Percentiles rank a stretch among this genome's conserved stretches.
Conservation (phyloP, 2,888 invertebrate species). For the Lypha dubia region DNA sequence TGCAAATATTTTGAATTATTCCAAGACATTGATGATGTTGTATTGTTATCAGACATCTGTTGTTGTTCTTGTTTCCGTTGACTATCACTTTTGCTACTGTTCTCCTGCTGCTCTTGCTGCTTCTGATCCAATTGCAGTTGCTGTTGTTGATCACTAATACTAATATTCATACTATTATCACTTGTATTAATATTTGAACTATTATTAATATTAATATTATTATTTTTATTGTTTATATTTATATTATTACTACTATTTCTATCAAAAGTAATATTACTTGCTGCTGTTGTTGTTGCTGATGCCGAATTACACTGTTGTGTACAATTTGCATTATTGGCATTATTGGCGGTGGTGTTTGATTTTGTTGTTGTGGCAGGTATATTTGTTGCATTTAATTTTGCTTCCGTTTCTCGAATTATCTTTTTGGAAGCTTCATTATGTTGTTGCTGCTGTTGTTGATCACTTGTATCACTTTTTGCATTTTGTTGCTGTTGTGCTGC, state of each 20-base stretch:
- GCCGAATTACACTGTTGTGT: conserved; percentile 62
- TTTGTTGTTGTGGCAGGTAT: conserved; percentile 71
- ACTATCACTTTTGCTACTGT: conserved; percentile 69
- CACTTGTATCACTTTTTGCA: conserved; percentile 69
- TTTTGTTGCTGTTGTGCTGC: conserved; percentile 72
- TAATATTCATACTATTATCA: conserved; percentile 72
- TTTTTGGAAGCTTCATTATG: conserved; percentile 69
- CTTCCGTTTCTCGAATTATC: conserved; percentile 67
- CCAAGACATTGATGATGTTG: conserved; percentile 75
- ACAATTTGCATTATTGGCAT: conserved; percentile 79
- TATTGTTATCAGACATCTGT: conserved; percentile 47
- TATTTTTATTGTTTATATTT: conserved; percentile 62
- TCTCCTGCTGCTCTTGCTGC: conserved; percentile 69
- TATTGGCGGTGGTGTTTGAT: conserved; percentile 74
- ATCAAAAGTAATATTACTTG: conserved; percentile 70
- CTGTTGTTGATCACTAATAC: conserved; percentile 67
- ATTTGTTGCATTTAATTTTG: conserved; percentile 72
- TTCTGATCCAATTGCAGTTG: conserved; percentile 30
- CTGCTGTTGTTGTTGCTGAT: conserved; percentile 78
- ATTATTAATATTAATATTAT: conserved; percentile 68
- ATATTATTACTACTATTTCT: conserved; percentile 59
- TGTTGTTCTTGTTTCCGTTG: conserved; percentile 51
- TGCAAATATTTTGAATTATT: conserved; percentile 92
- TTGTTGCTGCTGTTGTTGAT: conserved; percentile 66
- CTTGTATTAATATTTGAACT: conserved; percentile 72